Evolutionary conservation across 1,140 invertebrate species (phyloP).

Genomic region (Micrasema minimum): DNA sequence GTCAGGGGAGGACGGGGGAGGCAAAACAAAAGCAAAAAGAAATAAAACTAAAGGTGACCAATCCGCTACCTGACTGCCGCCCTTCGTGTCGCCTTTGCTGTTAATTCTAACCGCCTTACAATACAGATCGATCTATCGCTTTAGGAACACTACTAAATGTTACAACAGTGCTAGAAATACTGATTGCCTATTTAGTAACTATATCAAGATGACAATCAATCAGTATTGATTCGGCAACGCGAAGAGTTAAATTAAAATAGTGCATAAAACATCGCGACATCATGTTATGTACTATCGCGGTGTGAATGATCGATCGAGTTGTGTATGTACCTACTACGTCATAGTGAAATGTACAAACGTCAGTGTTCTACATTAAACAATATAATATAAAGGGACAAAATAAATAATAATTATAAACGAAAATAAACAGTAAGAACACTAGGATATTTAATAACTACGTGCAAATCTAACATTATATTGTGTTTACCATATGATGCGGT

Average conservation of each 20-base stretch:
- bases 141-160: constrained; percentile 11
- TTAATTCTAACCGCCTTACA: constrained; percentile 14
- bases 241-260: neutral
- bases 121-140: constrained; percentile 21
- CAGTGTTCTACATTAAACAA: constrained; percentile 9
- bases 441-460: constrained; percentile 10
- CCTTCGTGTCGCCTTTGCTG: constrained; percentile 23
- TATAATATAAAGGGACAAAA: constrained; percentile 6
- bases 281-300: neutral
- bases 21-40: constrained; percentile 37
- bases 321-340: neutral
- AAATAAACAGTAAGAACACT: constrained; percentile 3
- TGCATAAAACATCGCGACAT: neutral
- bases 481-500: too few relatives aligned
- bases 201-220: neutral
- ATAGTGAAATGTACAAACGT: neutral
- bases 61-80: constrained; percentile 41
- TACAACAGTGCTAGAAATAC: constrained; percentile 6
- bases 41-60: constrained; percentile 41
- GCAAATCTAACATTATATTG: constrained; percentile 17
- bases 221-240: neutral
- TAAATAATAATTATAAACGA: constrained; percentile 17
- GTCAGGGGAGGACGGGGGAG: constrained; percentile 30
- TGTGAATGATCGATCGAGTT: neutral
- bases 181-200: neutral